Conservation (phyloP, 2,797 vertebrate species). For the Danio albolineatus region DNA sequence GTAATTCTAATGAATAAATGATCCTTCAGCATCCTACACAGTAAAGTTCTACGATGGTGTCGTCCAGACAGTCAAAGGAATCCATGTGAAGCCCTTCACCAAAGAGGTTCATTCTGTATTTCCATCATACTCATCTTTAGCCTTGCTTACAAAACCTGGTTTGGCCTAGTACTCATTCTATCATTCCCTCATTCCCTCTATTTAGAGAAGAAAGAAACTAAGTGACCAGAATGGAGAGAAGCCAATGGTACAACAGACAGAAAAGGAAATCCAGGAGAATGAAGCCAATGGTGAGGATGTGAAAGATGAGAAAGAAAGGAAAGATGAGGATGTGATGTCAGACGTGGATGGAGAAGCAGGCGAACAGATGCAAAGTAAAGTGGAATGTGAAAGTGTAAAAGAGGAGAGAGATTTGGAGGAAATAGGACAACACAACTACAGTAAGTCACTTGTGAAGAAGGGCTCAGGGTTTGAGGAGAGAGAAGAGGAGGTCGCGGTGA, state of each 20-base stretch:
- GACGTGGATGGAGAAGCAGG: slow-evolving; percentile 63
- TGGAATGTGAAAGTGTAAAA: slow-evolving; percentile 53
- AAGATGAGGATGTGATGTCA: slow-evolving; percentile 64
- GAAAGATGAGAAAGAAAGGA: no score
- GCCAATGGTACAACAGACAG: slow-evolving; percentile 59
- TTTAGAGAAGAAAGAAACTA: slow-evolving; percentile 36
- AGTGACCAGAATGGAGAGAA: slow-evolving; percentile 66
- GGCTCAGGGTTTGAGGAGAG: not conserved
- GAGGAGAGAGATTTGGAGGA: slow-evolving; percentile 33
- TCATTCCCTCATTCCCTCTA: not conserved
- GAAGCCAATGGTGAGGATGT: slow-evolving; percentile 71
- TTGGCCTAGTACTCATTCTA: not conserved
- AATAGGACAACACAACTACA: slow-evolving; percentile 52
- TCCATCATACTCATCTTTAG: not conserved
- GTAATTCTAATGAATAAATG: not conserved
- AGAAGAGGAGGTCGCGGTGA: slow-evolving; percentile 7
- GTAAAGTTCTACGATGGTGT: slow-evolving; percentile 98
- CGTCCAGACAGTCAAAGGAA: slow-evolving; percentile 95
- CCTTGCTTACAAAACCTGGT: not conserved
- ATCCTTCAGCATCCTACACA: slow-evolving; percentile 88
- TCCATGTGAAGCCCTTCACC: slow-evolving; percentile 95
- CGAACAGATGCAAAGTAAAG: slow-evolving; percentile 55
- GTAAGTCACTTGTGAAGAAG: slow-evolving; percentile 39
- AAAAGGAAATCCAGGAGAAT: slow-evolving; percentile 71
- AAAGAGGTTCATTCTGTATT: slow-evolving; percentile 82